A percentile compares a stretch with the other conserved stretches of the same genome.
These are phyloP conservation scores for Hirtodrosophila duncani DNA, from an alignment of 2,888 invertebrate genomes.

Conservation along the genomic window DNA sequence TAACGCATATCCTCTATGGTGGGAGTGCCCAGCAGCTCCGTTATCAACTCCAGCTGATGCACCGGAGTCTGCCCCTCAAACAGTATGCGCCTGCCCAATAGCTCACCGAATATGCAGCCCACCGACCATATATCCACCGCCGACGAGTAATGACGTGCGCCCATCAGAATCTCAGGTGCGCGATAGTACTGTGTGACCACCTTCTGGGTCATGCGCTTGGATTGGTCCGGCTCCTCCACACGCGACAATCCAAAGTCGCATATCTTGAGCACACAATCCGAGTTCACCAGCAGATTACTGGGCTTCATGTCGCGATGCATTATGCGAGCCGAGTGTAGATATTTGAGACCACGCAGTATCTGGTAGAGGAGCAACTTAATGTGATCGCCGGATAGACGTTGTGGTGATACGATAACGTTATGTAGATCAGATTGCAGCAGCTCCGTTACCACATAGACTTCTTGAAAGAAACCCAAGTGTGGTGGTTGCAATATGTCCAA, in stretches of 20 bases:
- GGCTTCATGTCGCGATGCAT: conserved; percentile 99
- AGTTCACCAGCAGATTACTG: conserved; percentile 98
- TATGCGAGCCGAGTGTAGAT: conserved; percentile 98
- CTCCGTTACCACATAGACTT: conserved; percentile 99
- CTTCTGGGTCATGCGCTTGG: conserved; percentile 98
- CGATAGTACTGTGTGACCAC: conserved; percentile 99
- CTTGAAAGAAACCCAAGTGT: neutral
- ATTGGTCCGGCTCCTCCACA: conserved; percentile 96
- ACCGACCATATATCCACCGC: conserved; percentile 99
- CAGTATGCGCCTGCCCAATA: conserved; percentile 95
- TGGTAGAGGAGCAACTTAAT: conserved; percentile 99
- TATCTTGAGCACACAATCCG: conserved; percentile 99
- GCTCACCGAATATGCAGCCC: conserved; percentile 99
- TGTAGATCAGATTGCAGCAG: conserved; percentile 99
- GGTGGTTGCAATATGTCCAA: no score
- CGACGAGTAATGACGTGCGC: conserved; percentile 96
- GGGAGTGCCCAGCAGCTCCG: conserved; percentile 97
- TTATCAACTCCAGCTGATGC: conserved; percentile 98
- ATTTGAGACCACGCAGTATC: conserved; percentile 99
- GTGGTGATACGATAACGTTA: conserved; percentile 99
- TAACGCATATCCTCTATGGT: conserved; percentile 96
- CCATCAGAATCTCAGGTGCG: conserved; percentile 99
- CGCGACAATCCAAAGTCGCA: conserved; percentile 99
- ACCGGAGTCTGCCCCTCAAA: conserved; percentile 99
- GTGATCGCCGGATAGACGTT: conserved; percentile 98